A percentile compares a stretch with the other conserved stretches of the same genome.
Evolutionary conservation across 2,113 vertebrate species (phyloP).

Genomic region (Climacteris rufus): DNA sequence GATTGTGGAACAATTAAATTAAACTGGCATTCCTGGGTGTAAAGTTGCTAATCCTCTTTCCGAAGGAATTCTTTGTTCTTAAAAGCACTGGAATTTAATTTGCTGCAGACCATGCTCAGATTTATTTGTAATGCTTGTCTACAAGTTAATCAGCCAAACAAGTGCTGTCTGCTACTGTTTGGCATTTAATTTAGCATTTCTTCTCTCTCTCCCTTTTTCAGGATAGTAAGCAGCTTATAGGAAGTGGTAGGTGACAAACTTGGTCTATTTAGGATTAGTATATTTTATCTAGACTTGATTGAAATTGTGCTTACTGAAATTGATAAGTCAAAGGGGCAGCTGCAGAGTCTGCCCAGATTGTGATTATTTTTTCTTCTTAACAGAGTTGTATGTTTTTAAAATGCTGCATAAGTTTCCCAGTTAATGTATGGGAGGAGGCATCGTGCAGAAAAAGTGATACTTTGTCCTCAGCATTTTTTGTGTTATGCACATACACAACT

Average conservation of each 20-base stretch:
- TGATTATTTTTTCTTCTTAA: constrained; percentile 58
- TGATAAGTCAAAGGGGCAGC: constrained; percentile 73
- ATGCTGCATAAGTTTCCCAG: constrained; percentile 18
- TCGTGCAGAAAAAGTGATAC: not conserved
- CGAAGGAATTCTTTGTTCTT: constrained; percentile 82
- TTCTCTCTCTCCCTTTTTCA: constrained; percentile 50
- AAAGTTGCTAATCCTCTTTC: constrained; percentile 86
- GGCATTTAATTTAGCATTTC: constrained; percentile 80
- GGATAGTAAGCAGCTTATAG: constrained; percentile 81
- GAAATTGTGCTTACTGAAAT: constrained; percentile 77
- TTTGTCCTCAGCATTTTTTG: not conserved
- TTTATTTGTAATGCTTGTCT: constrained; percentile 85
- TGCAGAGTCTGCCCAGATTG: constrained; percentile 56
- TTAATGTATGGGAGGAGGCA: not conserved
- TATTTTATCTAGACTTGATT: constrained; percentile 79
- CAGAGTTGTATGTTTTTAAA: not conserved
- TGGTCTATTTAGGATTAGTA: constrained; percentile 77
- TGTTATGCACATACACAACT: not conserved
- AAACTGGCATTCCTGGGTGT: constrained; percentile 80
- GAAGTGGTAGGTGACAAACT: constrained; percentile 81
- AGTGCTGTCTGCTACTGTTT: constrained; percentile 77
- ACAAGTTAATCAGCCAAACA: constrained; percentile 82
- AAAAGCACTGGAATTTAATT: constrained; percentile 84
- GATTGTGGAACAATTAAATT: constrained; percentile 83
- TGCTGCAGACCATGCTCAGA: constrained; percentile 76